Conservation (phyloP, 2,113 vertebrate species). For the Pseudopodoces humilis region DNA sequence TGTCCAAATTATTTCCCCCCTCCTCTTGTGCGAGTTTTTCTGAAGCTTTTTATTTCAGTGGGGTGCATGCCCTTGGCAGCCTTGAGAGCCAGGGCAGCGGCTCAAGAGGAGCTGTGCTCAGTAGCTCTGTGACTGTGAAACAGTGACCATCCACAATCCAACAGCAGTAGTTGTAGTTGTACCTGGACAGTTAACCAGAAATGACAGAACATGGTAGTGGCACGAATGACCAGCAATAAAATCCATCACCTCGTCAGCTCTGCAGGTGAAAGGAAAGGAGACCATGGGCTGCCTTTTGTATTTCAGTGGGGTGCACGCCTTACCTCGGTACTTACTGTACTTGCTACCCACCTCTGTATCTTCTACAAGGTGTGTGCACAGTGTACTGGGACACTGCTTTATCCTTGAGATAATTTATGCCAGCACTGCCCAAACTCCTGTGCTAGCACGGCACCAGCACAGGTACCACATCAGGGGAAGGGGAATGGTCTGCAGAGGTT, state of each 20-base stretch:
- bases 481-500: background rate
- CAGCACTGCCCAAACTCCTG: background rate
- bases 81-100: background rate
- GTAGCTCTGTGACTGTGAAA: background rate
- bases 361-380: background rate
- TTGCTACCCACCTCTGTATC: background rate
- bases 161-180: background rate
- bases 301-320: background rate
- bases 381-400: background rate
- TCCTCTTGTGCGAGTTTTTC: background rate
- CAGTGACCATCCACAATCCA: background rate
- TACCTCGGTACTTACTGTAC: background rate
- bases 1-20: background rate
- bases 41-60: background rate
- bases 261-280: background rate
- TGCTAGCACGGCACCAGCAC: background rate
- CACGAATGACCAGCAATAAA: background rate
- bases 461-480: background rate
- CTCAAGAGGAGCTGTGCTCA: background rate
- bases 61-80: background rate
- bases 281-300: background rate
- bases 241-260: background rate
- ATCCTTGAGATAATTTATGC: background rate
- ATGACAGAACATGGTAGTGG: background rate
- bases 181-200: background rate